Evolutionary conservation across 1,140 invertebrate genomes (phyloP).

Genomic region (Globodera rostochiensis): DNA sequence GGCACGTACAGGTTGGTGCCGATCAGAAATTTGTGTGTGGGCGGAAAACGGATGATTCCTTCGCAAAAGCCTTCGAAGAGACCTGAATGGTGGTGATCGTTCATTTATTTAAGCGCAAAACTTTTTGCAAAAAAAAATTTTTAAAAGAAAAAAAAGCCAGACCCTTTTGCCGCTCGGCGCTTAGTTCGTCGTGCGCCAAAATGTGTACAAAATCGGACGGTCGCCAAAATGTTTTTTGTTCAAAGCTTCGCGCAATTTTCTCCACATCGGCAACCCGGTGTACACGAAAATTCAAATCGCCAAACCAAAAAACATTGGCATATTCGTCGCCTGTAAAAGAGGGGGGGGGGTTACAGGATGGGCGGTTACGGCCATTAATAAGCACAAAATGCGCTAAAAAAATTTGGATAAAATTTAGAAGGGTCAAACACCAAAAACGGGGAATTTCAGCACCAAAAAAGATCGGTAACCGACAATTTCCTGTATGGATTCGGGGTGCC

Average conservation of each 20-base stretch:
- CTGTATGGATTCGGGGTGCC: not conserved
- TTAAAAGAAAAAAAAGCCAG: not conserved
- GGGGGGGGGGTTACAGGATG: not conserved
- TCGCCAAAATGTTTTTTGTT: conserved; percentile 39
- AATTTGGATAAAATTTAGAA: too few species aligned
- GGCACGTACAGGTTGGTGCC: conserved; percentile 40
- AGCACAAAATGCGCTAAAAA: too few species aligned
- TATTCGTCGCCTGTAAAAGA: conserved; percentile 15
- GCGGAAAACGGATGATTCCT: conserved; percentile 48
- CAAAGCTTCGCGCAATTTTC: conserved; percentile 27
- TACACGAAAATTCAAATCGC: conserved; percentile 52
- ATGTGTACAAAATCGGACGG: conserved; percentile 32
- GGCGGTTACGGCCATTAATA: too few species aligned
- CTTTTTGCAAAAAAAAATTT: not conserved
- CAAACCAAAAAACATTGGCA: conserved; percentile 51
- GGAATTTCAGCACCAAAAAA: too few species aligned
- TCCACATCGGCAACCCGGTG: not conserved
- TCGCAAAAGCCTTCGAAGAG: conserved; percentile 50
- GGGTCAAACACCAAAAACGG: too few species aligned
- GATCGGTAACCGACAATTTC: too few species aligned
- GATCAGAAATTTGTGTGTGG: conserved; percentile 49
- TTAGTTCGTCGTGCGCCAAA: conserved; percentile 46
- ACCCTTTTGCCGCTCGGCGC: conserved; percentile 42
- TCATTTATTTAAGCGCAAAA: not conserved
- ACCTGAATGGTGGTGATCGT: conserved; percentile 34